phyloP scores from a whole-genome alignment of 2,113 vertebrate genomes.

The Pachycephala philippinensis region DNA sequence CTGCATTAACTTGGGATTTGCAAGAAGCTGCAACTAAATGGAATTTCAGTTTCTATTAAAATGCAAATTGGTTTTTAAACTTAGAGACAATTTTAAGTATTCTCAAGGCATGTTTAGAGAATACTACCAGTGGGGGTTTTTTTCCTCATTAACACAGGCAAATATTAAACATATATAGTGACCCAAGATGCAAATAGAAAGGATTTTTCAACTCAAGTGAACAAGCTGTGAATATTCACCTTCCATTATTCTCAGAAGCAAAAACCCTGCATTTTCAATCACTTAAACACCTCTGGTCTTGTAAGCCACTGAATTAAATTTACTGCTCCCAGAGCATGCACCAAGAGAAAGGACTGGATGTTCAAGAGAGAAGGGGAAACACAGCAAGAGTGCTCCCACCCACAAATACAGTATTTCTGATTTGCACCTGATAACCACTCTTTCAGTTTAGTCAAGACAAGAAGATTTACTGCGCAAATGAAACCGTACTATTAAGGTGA shows the following conservation, averaged over 20 bases:
- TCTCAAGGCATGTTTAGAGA: not conserved
- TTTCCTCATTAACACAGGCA: not conserved
- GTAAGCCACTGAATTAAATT: not conserved
- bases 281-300: not conserved
- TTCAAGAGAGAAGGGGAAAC: not conserved
- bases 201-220: not conserved
- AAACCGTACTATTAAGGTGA: not conserved
- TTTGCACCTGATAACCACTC: not conserved
- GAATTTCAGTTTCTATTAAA: not conserved
- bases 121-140: fast-evolving
- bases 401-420: not conserved
- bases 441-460: slow-evolving; percentile 1
- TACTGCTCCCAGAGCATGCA: not conserved
- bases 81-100: not conserved
- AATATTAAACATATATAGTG: not conserved
- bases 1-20: not conserved
- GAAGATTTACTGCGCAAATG: not conserved
- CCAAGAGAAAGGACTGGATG: not conserved
- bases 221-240: not conserved
- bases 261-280: not conserved
- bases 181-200: not conserved
- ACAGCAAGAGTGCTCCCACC: not conserved
- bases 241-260: not conserved
- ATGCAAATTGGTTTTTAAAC: not conserved
- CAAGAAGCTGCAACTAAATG: not conserved